Percentiles rank a stretch among this genome's conserved stretches.
Conservation (phyloP, 2,888 invertebrate genomes). For the Meliscaeva auricollis region DNA sequence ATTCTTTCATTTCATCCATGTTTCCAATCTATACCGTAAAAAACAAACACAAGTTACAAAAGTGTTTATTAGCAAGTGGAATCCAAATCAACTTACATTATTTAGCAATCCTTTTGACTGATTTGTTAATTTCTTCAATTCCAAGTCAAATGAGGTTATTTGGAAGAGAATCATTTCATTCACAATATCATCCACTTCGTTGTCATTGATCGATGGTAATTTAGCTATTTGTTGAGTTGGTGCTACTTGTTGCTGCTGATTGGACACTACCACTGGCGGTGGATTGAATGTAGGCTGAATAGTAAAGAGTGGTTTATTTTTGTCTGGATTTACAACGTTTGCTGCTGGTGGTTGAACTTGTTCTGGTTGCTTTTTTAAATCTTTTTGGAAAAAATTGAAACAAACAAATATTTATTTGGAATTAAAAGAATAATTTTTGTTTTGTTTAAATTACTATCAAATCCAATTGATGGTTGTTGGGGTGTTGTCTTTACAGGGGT, state of each 20-base stretch:
- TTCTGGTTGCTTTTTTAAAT: constrained; percentile 51
- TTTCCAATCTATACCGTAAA: constrained; percentile 84
- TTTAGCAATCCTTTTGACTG: constrained; percentile 84
- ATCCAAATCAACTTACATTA: constrained; percentile 77
- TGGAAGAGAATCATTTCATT: constrained; percentile 88
- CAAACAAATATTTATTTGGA: background rate
- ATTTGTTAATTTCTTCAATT: constrained; percentile 87
- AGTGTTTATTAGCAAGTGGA: too few relatives aligned
- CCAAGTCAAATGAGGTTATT: constrained; percentile 87
- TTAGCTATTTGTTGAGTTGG: constrained; percentile 38
- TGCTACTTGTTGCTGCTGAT: constrained; percentile 3
- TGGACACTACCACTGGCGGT: constrained; percentile 64
- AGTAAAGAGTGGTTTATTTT: constrained; percentile 80
- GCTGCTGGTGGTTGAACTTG: constrained; percentile 44
- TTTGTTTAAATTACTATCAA: constrained; percentile 56
- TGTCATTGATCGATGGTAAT: constrained; percentile 60
- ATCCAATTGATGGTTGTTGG: constrained; percentile 35
- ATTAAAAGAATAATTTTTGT: constrained; percentile 7
- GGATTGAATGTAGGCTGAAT: constrained; percentile 80
- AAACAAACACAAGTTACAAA: too few relatives aligned
- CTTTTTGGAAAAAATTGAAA: constrained; percentile 40
- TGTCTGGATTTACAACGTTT: constrained; percentile 53
- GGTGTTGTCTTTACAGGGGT: constrained; percentile 31
- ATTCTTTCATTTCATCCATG: constrained; percentile 85
- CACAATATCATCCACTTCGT: constrained; percentile 83